phyloP scores from a whole-genome alignment of 2,113 vertebrate genomes.

The Turdus rufiventris region DNA sequence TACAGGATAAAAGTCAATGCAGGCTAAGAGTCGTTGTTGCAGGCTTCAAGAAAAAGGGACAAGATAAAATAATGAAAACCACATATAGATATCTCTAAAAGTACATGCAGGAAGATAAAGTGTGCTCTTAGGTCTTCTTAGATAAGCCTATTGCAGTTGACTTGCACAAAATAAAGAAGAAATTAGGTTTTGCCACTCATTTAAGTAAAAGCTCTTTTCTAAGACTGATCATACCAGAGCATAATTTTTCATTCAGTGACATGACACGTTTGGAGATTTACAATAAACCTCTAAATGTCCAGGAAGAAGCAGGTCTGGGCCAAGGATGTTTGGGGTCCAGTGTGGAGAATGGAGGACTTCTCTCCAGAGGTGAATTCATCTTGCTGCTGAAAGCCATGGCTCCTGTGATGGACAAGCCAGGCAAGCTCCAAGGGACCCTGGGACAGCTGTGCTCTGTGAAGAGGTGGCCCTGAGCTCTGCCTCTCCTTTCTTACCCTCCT shows the following conservation, averaged over 20 bases:
- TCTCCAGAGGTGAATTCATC: neutral
- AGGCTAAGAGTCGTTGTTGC: neutral
- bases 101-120: neutral
- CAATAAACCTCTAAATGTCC: neutral
- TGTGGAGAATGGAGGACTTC: neutral
- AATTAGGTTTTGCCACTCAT: neutral
- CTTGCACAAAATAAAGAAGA: neutral
- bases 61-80: conserved; percentile 3
- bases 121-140: neutral
- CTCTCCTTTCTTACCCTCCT: neutral
- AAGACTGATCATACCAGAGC: neutral
- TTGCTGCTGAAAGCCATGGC: neutral
- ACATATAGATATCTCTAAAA: neutral
- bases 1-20: neutral
- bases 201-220: neutral
- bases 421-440: neutral
- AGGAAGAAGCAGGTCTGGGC: neutral
- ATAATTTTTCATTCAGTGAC: neutral
- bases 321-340: neutral
- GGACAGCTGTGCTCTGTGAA: neutral
- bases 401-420: neutral
- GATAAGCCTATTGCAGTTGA: neutral
- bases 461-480: neutral
- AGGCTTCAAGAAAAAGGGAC: neutral
- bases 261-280: neutral